Percentiles rank a stretch among this genome's conserved stretches.
phyloP scores from a whole-genome alignment of 1,140 invertebrate species.

The Portunus trituberculatus region DNA sequence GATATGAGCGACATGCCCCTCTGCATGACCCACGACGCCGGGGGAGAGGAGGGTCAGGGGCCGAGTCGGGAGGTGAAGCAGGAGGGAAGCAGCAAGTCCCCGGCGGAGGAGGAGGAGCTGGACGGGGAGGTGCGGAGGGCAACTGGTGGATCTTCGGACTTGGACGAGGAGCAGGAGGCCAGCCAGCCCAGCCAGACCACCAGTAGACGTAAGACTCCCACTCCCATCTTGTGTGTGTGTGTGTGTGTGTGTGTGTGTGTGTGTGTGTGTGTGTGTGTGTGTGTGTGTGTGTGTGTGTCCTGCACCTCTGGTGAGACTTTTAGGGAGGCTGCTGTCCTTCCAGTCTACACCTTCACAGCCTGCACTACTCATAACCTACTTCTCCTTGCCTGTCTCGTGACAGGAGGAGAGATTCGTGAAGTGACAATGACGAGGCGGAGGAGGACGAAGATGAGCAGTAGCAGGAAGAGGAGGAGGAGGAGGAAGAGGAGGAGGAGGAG shows the following conservation, averaged over 20 bases:
- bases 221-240: neutral
- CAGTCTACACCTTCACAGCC: too few relatives aligned
- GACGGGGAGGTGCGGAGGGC: slow-evolving; percentile 40
- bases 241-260: neutral
- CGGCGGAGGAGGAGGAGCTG: slow-evolving; percentile 57
- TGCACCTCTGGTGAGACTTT: neutral
- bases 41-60: slow-evolving; percentile 40
- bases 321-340: neutral
- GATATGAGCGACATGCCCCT: slow-evolving; percentile 70
- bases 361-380: neutral
- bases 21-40: slow-evolving; percentile 62
- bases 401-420: too few relatives aligned
- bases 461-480: slow-evolving; percentile 5
- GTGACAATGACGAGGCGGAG: slow-evolving; percentile 8
- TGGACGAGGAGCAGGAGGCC: neutral
- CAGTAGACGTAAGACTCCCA: slow-evolving; percentile 41
- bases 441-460: neutral
- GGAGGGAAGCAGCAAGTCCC: slow-evolving; percentile 31
- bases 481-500: neutral
- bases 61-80: slow-evolving; percentile 54
- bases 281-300: too few relatives aligned
- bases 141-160: neutral
- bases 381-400: neutral
- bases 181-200: neutral
- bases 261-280: neutral